These are phyloP conservation scores for Anguilla megastoma DNA, from an alignment of 2,797 vertebrate genomes.

Conservation along the genomic window DNA sequence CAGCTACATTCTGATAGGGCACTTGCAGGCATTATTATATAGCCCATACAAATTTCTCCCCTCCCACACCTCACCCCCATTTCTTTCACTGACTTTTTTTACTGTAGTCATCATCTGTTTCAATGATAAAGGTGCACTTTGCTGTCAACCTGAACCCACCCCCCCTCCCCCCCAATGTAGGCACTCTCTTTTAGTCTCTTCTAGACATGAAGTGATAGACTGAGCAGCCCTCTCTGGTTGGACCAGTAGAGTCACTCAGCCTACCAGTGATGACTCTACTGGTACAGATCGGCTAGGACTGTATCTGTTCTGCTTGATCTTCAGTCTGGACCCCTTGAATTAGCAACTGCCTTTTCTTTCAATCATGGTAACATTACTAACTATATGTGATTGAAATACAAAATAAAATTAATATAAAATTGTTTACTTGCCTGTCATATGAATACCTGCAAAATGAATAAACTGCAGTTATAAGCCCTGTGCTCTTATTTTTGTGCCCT, in stretches of 20 bases:
- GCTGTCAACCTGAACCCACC: background rate
- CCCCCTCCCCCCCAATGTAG: background rate
- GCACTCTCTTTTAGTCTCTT: background rate
- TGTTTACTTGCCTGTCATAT: background rate
- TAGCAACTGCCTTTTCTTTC: background rate
- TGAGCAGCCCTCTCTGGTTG: background rate
- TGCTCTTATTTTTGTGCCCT: background rate
- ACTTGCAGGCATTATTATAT: background rate
- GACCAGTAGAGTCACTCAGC: background rate
- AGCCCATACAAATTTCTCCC: background rate
- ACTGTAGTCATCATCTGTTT: background rate
- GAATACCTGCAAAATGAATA: background rate
- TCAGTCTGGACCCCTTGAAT: background rate
- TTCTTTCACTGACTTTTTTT: background rate
- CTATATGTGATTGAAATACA: background rate
- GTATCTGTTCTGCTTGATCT: background rate
- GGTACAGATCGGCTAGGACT: background rate
- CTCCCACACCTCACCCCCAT: background rate
- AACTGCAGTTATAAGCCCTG: background rate
- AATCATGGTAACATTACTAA: background rate
- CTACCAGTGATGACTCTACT: background rate
- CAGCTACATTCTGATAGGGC: background rate
- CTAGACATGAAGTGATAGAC: background rate
- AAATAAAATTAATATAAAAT: background rate
- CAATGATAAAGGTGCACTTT: background rate